Conservation (phyloP, 2,797 vertebrate genomes). For the Atherinosoma microstoma region DNA sequence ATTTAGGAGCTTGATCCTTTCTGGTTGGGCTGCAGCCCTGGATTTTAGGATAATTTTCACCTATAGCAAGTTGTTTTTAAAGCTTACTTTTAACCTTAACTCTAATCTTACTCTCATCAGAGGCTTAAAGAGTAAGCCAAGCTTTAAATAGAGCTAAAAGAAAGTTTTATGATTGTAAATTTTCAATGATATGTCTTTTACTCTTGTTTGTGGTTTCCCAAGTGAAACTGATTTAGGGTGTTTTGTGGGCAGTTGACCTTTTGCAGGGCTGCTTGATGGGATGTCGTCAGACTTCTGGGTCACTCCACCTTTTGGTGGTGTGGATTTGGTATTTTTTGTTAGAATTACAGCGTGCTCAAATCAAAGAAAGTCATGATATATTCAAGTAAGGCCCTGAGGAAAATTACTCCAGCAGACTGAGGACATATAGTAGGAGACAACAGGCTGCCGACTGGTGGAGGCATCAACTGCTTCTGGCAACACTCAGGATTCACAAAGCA, state of each 20-base stretch:
- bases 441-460: conserved; percentile 18
- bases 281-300: conserved; percentile 47
- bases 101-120: conserved; percentile 64
- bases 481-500: conserved; percentile 38
- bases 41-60: conserved; percentile 73
- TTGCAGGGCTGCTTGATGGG: conserved; percentile 30
- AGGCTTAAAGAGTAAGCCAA: conserved; percentile 50
- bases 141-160: conserved; percentile 64
- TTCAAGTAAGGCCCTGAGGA: conserved; percentile 28
- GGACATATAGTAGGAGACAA: conserved; percentile 38
- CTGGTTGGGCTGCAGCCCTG: conserved; percentile 40
- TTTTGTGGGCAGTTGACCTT: conserved; percentile 53
- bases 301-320: conserved; percentile 33
- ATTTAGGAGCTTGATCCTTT: conserved; percentile 63
- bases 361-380: conserved; percentile 55
- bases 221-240: conserved; percentile 56
- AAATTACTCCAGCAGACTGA: conserved; percentile 38
- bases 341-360: conserved; percentile 51
- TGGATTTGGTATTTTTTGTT: conserved; percentile 61
- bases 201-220: conserved; percentile 58
- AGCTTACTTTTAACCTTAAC: conserved; percentile 65
- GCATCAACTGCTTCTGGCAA: conserved; percentile 26
- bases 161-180: conserved; percentile 64
- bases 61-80: conserved; percentile 62
- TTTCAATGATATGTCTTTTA: conserved; percentile 40